A percentile compares a stretch with the other conserved stretches of the same genome.
Conservation (phyloP, 2,888 invertebrate species). For the Psylliodes chrysocephalus region DNA sequence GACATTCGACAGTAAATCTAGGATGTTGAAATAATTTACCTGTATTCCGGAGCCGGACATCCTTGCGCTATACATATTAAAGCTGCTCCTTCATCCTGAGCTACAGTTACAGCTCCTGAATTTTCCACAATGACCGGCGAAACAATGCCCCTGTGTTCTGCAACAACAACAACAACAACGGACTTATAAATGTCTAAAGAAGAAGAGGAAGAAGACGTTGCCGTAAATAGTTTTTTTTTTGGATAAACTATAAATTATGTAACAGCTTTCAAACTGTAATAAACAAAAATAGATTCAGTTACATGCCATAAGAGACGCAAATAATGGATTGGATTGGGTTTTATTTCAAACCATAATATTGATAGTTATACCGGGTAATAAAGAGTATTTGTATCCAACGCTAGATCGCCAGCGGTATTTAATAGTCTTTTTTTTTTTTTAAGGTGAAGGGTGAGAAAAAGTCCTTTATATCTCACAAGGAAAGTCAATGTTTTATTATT, state of each 20-base stretch:
- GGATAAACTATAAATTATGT: not conserved
- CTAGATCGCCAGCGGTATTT: no score
- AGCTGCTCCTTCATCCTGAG: constrained; percentile 79
- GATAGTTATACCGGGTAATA: no score
- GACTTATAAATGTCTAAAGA: constrained; percentile 9
- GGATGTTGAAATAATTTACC: constrained; percentile 64
- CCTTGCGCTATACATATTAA: constrained; percentile 83
- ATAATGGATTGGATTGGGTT: no score
- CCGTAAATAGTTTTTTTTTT: not conserved
- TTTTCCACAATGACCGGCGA: constrained; percentile 79
- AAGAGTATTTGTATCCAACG: no score
- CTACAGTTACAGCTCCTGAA: constrained; percentile 75
- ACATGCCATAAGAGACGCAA: no score
- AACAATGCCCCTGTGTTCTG: constrained; percentile 78
- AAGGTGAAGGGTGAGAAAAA: no score
- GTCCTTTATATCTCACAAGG: no score
- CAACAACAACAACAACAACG: constrained; percentile 57
- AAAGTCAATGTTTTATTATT: no score
- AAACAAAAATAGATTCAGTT: no score
- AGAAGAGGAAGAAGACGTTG: not conserved
- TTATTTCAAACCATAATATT: no score
- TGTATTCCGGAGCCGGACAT: constrained; percentile 81
- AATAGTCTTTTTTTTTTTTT: no score
- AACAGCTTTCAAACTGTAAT: not conserved
- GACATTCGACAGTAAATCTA: not conserved